Evolutionary conservation across 2,797 vertebrate species (phyloP), one percentile per base, ranked within the genome.

Genomic region (Centropyge bicolor): DNA sequence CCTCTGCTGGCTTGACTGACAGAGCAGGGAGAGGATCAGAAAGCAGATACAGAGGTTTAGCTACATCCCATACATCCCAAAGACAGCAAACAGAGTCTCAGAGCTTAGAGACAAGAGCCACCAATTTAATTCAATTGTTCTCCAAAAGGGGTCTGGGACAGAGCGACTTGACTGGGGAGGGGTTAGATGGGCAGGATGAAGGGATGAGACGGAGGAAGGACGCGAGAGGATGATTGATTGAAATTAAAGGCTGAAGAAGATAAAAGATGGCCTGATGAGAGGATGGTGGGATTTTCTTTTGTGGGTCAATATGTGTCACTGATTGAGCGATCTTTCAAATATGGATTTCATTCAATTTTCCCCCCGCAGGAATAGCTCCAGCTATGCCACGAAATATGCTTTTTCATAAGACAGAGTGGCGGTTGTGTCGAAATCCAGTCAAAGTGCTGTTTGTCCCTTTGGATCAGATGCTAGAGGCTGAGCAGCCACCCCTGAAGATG

Each of bases 1-100:
- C 86, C 91, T 89, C 82, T 78, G 55, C 40, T 5, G n/a, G 52
- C 27, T 74, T 76, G 73, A 89, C 78, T 70, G 87, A 75, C 89
- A 81, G 89, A 76, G 45, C 35, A 6, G 76, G 66, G 64, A 85
- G 82, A 69, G 77, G 83, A 86, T 88, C 84, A 80, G 80, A 63
- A 78, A 59, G 75, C 76, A 54, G 86, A 87, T 70, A 80, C 65
- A 61, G 66, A 69, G 80, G 51, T 76, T 84, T 72, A 70, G 83
- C 51, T 40, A 69, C 84, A 86, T 73, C 72, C 46, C 73, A 64
- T 69, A 77, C 82, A 73, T 74, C 74, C 70, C 69, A 81, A 67
- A 83, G 70, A 82, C 78, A 68, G 62, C 78, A 80, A 84, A 68
- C 43, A 78, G 75, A 41, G 4, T 76, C 70, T 72, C 36, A 55